A percentile compares a stretch with the other conserved stretches of the same genome.
phyloP scores from a whole-genome alignment of 2,113 vertebrate species.

The Vulpes lagopus region DNA sequence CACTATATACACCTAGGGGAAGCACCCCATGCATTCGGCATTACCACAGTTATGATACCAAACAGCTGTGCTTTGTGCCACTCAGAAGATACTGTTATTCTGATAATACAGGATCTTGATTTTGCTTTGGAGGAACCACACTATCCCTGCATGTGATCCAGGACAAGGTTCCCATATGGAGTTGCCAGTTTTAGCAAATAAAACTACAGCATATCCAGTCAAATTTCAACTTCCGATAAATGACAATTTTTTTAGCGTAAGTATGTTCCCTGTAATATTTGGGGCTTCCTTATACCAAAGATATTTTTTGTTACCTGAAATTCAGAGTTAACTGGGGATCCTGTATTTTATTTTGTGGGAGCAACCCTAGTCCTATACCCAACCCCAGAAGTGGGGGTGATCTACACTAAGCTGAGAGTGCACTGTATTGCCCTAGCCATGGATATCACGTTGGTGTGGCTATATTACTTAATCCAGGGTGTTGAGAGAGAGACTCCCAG shows the following conservation, averaged over 20 bases:
- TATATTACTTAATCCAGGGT: background rate
- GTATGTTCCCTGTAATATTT: background rate
- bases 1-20: no score
- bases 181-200: background rate
- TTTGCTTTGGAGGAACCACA: background rate
- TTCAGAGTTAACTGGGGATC: background rate
- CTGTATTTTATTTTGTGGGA: background rate
- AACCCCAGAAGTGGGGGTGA: background rate
- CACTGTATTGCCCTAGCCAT: no score
- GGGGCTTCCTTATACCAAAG: background rate
- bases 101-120: background rate
- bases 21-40: no score
- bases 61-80: background rate
- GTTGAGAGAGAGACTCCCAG: background rate
- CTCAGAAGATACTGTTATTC: background rate
- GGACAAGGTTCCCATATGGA: background rate
- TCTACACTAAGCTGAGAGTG: background rate
- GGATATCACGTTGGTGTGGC: background rate
- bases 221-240: slow-evolving; percentile 13
- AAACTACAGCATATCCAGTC: background rate
- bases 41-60: background rate
- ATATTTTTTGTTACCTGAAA: background rate
- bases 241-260: background rate
- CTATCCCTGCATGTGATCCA: background rate
- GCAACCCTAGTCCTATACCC: background rate